Base-by-base conservation (phyloP, 2,113 vertebrate genomes). In the Salvator merianae region DNA sequence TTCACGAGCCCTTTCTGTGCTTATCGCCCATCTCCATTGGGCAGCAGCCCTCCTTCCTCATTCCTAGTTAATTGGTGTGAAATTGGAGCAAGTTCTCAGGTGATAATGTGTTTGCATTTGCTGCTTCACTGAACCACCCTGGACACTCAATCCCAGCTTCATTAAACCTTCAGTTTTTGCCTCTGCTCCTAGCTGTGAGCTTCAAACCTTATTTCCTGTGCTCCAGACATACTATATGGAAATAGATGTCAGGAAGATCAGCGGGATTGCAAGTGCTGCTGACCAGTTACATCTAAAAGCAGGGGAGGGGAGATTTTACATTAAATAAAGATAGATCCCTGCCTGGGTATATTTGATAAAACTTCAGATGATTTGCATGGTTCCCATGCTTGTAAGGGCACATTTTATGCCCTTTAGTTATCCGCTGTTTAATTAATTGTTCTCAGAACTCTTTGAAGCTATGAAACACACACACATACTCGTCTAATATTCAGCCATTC, bases 101-200 rank as follows among this genome's bases (percentile, higher is more conserved):
- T 95, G 94, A 95, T 95, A 94, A 95, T 95, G 94, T 95, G 95
- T 95, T 95, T 94, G 94, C 93, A 94, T 95, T 95, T 95, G 91
- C 95, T 93, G 95, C 95, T 94, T 95, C 91, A 95, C 93, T 95
- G 95, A 92, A 86, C 93, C 86, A 88, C 94, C 92, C 91, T 76
- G 84, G 90, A 91, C 91, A 88, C 93, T 90, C 90, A 87, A 93
- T 93, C 92, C 91, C 90, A 89, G 91, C 92, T 92, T 95, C 94
- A 95, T 95, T 95, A 94, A 94, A 93, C 89, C 92, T 88, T 88
- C 91, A 89, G 90, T 87, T 90, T 90, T 87, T 88, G 89, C 74
- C 88, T 90, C 90, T 92, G 93, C 92, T 91, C 88, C 93, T 92
- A 86, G 93, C 94, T 94, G 93, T 93, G 94, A 93, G 93, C 89